phyloP scores from a whole-genome alignment of 1,140 invertebrate species.

The Harpegnathos saltator region DNA sequence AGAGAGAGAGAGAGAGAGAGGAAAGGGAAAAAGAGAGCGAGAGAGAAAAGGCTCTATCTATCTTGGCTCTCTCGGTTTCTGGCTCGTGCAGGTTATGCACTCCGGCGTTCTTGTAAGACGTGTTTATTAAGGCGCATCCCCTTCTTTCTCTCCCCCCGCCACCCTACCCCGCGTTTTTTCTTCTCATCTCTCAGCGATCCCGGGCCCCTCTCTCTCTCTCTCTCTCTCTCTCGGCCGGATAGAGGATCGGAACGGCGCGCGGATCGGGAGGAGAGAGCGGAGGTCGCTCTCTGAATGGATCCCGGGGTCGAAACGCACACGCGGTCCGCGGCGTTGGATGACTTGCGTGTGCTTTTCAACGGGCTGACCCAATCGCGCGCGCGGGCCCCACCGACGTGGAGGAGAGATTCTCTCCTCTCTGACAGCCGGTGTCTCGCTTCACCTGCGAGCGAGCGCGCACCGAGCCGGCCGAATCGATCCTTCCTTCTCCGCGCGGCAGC shows the following conservation, averaged over 20 bases:
- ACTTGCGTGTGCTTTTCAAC: conserved; percentile 52
- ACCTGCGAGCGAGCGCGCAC: conserved; percentile 30
- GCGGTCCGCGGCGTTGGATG: conserved; percentile 32
- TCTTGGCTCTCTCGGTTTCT: conserved; percentile 38
- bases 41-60: conserved; percentile 21
- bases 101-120: conserved; percentile 75
- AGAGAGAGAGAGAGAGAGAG: conserved; percentile 8
- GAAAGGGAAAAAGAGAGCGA: not conserved
- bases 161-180: conserved; percentile 1
- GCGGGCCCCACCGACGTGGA: conserved; percentile 9
- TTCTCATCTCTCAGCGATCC: conserved; percentile 31
- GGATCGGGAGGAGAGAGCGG: conserved; percentile 26
- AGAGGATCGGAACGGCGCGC: too few species aligned
- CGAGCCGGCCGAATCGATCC: conserved; percentile 32
- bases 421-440: conserved; percentile 38
- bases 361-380: conserved; percentile 23
- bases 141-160: conserved; percentile 58
- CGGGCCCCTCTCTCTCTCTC: too few species aligned
- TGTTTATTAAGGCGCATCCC: conserved; percentile 80
- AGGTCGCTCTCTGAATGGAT: conserved; percentile 42
- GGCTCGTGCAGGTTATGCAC: conserved; percentile 81
- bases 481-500: not conserved
- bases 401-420: conserved; percentile 17
- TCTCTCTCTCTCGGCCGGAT: too few species aligned
- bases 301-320: conserved; percentile 9